phyloP scores from a whole-genome alignment of 1,140 invertebrate genomes.

The Scaptomyza graminum region DNA sequence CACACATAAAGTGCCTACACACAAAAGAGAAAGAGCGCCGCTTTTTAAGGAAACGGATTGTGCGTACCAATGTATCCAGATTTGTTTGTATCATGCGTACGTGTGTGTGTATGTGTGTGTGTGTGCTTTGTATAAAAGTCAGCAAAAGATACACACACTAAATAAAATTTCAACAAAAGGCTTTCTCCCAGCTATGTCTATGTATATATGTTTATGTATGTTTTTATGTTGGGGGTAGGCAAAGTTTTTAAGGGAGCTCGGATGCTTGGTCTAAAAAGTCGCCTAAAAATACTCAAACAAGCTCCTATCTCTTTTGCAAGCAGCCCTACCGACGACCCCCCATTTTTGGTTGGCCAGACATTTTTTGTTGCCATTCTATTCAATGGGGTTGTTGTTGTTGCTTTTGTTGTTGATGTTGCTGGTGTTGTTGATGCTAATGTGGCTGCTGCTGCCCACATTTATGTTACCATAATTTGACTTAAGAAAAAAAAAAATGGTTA shows the following conservation, averaged over 20 bases:
- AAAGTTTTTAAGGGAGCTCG: conserved; percentile 41
- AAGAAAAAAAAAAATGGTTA: conserved; percentile 46
- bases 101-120: conserved; percentile 44
- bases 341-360: conserved; percentile 69
- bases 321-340: conserved; percentile 57
- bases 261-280: conserved; percentile 47
- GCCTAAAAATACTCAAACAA: conserved; percentile 77
- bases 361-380: conserved; percentile 55
- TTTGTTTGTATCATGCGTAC: conserved; percentile 11
- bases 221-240: neutral
- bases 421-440: conserved; percentile 56
- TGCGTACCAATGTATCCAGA: conserved; percentile 68
- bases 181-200: conserved; percentile 26
- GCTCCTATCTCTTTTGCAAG: conserved; percentile 60
- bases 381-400: conserved; percentile 32
- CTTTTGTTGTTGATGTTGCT: conserved; percentile 57
- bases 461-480: conserved; percentile 82
- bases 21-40: conserved; percentile 52
- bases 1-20: conserved; percentile 67
- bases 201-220: conserved; percentile 1
- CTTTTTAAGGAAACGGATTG: conserved; percentile 75
- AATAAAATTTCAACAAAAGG: conserved; percentile 77
- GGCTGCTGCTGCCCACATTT: conserved; percentile 67
- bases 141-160: conserved; percentile 77
- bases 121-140: conserved; percentile 66